A percentile compares a stretch with the other conserved stretches of the same genome.
These are phyloP conservation scores for Hypothenemus hampei DNA, from an alignment of 1,140 invertebrate genomes.

Conservation along the genomic window DNA sequence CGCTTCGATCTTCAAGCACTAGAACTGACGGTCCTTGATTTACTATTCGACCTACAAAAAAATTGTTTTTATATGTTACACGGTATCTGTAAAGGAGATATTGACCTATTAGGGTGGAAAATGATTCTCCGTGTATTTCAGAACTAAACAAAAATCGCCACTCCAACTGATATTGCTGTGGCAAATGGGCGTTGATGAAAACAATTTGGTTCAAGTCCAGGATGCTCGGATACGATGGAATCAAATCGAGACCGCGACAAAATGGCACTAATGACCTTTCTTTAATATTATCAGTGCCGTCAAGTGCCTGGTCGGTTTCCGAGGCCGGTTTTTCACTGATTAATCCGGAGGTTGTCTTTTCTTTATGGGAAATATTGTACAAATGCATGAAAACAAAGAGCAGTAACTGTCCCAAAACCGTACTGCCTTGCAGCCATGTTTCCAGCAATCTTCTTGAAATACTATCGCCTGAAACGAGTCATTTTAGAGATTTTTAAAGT, in stretches of 20 bases:
- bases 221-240: constrained; percentile 71
- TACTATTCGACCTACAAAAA: constrained; percentile 57
- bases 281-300: constrained; percentile 28
- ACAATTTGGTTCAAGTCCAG: constrained; percentile 71
- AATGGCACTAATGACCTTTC: constrained; percentile 52
- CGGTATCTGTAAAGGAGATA: not conserved
- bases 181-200: constrained; percentile 71
- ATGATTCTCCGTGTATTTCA: constrained; percentile 76
- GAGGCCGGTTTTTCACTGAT: constrained; percentile 11
- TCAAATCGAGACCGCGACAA: constrained; percentile 58
- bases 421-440: constrained; percentile 41
- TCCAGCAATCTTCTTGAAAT: constrained; percentile 38
- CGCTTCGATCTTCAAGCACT: constrained; percentile 71
- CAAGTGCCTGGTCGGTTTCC: constrained; percentile 4
- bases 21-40: constrained; percentile 74
- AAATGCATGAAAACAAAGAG: constrained; percentile 44
- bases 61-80: not conserved
- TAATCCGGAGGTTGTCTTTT: constrained; percentile 4
- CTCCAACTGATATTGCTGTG: constrained; percentile 63
- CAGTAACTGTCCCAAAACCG: constrained; percentile 40
- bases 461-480: constrained; percentile 31
- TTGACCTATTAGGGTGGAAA: constrained; percentile 68
- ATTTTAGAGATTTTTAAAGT: not conserved
- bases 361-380: constrained; percentile 43
- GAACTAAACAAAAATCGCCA: constrained; percentile 83